These are phyloP conservation scores for Kradibia gibbosae DNA, from an alignment of 1,140 invertebrate species.

Conservation along the genomic window DNA sequence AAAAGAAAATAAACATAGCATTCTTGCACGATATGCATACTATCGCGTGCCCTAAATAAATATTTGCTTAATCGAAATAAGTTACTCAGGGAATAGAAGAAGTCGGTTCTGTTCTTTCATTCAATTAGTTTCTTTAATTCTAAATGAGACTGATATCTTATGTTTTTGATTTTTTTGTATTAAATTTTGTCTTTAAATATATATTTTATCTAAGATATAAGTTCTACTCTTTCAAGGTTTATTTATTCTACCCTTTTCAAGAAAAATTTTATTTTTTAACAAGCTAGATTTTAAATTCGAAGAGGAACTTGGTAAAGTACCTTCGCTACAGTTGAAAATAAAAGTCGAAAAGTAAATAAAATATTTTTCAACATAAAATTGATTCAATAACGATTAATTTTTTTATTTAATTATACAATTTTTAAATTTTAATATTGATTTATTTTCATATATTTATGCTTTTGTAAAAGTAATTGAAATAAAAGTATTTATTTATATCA, in stretches of 20 bases:
- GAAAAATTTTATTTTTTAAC: background rate
- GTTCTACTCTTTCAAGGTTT: no score
- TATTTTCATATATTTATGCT: no score
- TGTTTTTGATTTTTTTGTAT: background rate
- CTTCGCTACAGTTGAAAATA: background rate
- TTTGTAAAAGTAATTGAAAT: no score
- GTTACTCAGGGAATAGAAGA: background rate
- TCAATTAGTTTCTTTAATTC: background rate
- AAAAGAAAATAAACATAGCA: background rate
- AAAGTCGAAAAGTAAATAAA: no score
- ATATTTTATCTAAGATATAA: no score
- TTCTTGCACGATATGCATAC: background rate
- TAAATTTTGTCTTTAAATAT: background rate
- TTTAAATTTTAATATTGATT: no score
- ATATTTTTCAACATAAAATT: no score
- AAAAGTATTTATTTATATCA: no score
- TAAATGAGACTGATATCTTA: background rate
- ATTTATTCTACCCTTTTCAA: no score
- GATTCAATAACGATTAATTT: no score
- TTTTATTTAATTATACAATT: no score
- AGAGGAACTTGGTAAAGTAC: background rate
- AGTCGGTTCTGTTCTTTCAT: background rate
- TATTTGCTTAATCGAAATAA: slow-evolving; percentile 40
- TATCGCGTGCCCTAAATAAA: background rate
- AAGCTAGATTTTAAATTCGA: slow-evolving; percentile 4